Base-by-base conservation (phyloP, 2,888 invertebrate genomes). In the Thera obeliscata region DNA sequence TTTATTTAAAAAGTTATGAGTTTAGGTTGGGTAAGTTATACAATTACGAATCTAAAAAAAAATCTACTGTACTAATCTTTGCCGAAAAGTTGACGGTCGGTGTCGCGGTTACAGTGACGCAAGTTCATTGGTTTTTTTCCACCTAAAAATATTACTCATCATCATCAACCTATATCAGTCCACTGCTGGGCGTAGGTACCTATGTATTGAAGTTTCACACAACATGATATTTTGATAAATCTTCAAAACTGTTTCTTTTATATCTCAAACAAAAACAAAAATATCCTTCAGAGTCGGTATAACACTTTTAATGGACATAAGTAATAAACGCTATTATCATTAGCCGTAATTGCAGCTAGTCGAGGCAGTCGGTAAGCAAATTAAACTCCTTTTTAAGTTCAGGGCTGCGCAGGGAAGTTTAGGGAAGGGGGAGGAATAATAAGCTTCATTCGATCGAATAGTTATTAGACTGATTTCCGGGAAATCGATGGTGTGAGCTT, bases 251-350 rank as follows among this genome's bases (percentile, higher is more conserved):
- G 56, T 50, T 67, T 61, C 64, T 69, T 74, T 71, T 69, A 70
- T 72, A 68, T 66, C 64, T 64, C 54, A 71, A 66, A 65, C 64
- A 66, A 65, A 73, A 74, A 74, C 69, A 57, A 67, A 71, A 72
- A 64, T 38, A 4, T 22, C 72, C 69, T 71, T 70, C 61, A 66
- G 66, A 70, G 61, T 46, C 61, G 38, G 56, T 64, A 72, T 66
- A 72, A 56, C 69, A 72, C 67, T 66, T 69, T 76, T 87, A 86
- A 87, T 87, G 84, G 84, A 82, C 80, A 82, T 81, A 78, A 82
- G 84, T 86, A 86, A 87, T 86, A 87, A 85, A 85, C 80, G 78
- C 82, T 84, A 84, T 87, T 85, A 87, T 87, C 87, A 86, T 87
- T 87, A 87, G 83, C 74, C 74, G 79, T 87, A 87, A 87, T 87